Percentiles rank a stretch among this genome's conserved stretches.
phyloP scores from a whole-genome alignment of 2,888 invertebrate species.

The Dicranocentrus wangi region DNA sequence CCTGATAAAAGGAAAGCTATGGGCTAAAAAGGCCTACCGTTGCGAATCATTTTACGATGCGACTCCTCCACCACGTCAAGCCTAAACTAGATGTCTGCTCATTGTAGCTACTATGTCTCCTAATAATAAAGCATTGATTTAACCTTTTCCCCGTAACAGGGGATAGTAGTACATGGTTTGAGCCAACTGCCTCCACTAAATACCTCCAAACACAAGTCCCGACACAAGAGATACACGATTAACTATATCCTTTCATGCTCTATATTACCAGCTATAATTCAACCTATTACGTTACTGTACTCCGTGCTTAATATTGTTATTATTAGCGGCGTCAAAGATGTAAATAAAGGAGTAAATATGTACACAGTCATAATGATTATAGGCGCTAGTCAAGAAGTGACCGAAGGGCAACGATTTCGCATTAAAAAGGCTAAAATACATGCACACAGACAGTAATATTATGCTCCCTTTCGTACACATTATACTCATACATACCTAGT shows the following conservation, averaged over 20 bases:
- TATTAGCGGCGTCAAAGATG: background rate
- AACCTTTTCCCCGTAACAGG: slow-evolving; percentile 32
- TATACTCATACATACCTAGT: too few relatives aligned
- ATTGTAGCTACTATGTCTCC: background rate
- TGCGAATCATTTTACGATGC: slow-evolving; percentile 45
- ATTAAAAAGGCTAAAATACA: slow-evolving; percentile 1
- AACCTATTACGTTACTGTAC: too few relatives aligned
- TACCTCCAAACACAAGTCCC: too few relatives aligned
- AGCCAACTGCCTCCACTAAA: too few relatives aligned
- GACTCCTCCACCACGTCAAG: slow-evolving; percentile 11
- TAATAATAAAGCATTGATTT: slow-evolving; percentile 46
- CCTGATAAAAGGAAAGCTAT: too few relatives aligned
- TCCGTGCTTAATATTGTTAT: background rate
- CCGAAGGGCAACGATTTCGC: slow-evolving; percentile 41
- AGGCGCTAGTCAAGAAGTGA: slow-evolving; percentile 18
- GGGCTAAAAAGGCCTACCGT: slow-evolving; percentile 34
- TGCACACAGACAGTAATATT: slow-evolving; percentile 7
- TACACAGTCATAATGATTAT: background rate
- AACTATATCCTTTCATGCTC: too few relatives aligned
- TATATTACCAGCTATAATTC: too few relatives aligned
- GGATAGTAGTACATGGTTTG: too few relatives aligned
- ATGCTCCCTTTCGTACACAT: slow-evolving; percentile 7
- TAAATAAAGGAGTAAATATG: slow-evolving; percentile 25
- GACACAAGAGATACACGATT: too few relatives aligned
- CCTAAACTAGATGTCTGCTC: background rate